phyloP scores from a whole-genome alignment of 2,113 vertebrate species.

The Ploceus nigricollis region DNA sequence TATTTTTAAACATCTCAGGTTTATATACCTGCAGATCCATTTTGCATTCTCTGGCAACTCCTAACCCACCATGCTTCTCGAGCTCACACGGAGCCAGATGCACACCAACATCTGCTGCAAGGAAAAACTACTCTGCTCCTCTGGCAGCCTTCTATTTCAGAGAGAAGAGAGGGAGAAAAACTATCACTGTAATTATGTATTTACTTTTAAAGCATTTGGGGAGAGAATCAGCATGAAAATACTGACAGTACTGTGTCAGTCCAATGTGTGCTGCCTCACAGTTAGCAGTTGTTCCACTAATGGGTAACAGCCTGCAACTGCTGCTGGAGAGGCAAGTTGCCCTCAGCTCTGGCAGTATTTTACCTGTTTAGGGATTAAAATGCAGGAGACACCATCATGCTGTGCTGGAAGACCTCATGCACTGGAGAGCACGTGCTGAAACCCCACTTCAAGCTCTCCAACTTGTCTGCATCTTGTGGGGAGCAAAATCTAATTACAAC shows the following conservation, averaged over 20 bases:
- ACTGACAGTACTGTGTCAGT: background rate
- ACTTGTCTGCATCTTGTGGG: background rate
- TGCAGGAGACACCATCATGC: background rate
- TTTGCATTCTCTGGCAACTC: background rate
- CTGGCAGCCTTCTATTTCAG: background rate
- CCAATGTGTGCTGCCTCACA: background rate
- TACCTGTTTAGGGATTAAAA: background rate
- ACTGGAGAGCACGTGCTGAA: background rate
- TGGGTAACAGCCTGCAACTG: background rate
- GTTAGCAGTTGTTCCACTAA: background rate
- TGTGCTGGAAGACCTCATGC: background rate
- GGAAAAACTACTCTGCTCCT: background rate
- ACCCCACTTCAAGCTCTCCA: background rate
- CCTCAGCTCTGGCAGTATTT: background rate
- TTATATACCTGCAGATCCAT: background rate
- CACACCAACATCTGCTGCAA: constrained; percentile 23
- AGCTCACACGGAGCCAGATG: background rate
- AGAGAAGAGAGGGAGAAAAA: background rate
- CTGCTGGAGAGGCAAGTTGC: background rate
- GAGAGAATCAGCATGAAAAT: background rate
- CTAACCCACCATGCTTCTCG: background rate
- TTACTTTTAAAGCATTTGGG: constrained; percentile 19
- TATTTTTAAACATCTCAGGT: background rate
- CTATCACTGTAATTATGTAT: background rate
- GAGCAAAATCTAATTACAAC: background rate